Evolutionary conservation across 2,888 invertebrate genomes (phyloP).

Genomic region (Pyrrhia umbra): DNA sequence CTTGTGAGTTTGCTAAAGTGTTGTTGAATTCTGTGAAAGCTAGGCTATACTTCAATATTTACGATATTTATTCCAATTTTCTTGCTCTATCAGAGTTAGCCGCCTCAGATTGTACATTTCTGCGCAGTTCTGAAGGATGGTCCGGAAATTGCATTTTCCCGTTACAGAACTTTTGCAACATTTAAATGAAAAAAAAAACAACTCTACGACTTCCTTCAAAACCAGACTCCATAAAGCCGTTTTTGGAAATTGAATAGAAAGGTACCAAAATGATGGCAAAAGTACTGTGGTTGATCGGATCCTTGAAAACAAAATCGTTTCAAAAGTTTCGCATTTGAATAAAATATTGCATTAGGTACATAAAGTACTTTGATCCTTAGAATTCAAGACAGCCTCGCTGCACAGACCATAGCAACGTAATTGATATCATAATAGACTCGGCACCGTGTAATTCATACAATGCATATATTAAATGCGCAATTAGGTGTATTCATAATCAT

Average conservation of each 20-base stretch:
- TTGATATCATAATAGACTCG: conserved; percentile 36
- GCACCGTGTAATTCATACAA: conserved; percentile 31
- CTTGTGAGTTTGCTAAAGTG: no score
- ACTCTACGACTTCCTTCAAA: background rate
- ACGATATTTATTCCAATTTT: background rate
- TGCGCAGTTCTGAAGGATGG: background rate
- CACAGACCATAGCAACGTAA: conserved; percentile 16
- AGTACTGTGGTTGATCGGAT: no score
- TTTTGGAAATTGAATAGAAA: no score
- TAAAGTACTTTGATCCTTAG: background rate
- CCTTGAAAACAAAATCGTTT: no score
- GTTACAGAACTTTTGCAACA: background rate
- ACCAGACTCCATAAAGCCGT: background rate
- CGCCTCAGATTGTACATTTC: background rate
- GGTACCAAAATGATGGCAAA: no score
- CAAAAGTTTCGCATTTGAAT: background rate
- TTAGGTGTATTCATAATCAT: conserved; percentile 15
- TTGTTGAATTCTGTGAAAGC: background rate
- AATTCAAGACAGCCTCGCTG: conserved; percentile 3
- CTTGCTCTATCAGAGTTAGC: background rate
- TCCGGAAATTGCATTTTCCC: background rate
- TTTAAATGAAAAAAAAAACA: background rate
- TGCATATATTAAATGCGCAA: conserved; percentile 38
- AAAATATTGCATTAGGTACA: background rate
- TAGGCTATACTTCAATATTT: background rate